Evolutionary conservation across 1,140 invertebrate genomes (phyloP), one percentile per base, ranked within the genome.

Genomic region (Papilio aristodemus): DNA sequence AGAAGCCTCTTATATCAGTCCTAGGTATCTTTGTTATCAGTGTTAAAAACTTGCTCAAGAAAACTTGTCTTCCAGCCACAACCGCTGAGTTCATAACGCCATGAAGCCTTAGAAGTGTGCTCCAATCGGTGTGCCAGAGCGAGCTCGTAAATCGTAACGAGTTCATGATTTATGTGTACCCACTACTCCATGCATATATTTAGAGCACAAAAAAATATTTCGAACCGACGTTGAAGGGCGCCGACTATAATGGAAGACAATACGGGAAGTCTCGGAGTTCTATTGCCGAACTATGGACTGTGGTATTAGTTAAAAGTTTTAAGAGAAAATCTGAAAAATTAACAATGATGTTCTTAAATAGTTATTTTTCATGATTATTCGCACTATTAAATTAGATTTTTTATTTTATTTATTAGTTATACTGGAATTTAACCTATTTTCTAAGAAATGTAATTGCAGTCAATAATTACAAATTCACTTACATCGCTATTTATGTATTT

Each of bases 101-200:
- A 74, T 59, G 32, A 60, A 64, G 59, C 67, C 71, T 78, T 79
- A 78, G 82, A 83, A 82, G 79, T 84, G 83, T 85, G 70, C 83
- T 84, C 78, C 83, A 85, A 88, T 88, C 85, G 80, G 72, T 80
- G 77, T 76, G 79, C 77, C 77, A 72, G 78, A 78, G 75, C 77
- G 77, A 77, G 73, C 70, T 80, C 86, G 82, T 89, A 90, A 90
- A 90, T 89, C 78, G 81, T 87, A 90, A 90, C 85, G 85, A 90
- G 87, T 89, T 75, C 82, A 81, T 89, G 87, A 87, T 89, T 87
- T 90, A 90, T 83, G 77, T 67, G 71, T 71, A 62, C 71, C 75
- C 68, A 79, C 81, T 78, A 83, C 75, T 75, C 75, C 74, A 76
- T 82, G 80, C 79, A 80, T 86, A 87, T 85, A 84, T 86, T 89